These are phyloP conservation scores for Lasioglossum pauxillum DNA, from an alignment of 2,888 invertebrate species.

Conservation along the genomic window DNA sequence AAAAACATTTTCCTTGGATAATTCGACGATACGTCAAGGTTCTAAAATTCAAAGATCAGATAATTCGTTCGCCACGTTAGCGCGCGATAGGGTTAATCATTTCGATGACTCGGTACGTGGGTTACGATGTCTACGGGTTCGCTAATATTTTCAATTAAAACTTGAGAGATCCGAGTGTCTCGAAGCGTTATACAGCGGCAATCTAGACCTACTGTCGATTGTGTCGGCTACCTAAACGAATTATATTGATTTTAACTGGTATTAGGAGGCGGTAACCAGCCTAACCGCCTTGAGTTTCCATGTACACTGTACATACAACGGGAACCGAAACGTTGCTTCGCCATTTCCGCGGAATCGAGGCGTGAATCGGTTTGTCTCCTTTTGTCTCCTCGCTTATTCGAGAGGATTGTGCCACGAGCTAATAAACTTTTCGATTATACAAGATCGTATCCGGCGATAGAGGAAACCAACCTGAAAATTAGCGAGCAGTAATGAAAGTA, in stretches of 20 bases:
- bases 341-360: slow-evolving; percentile 17
- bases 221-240: slow-evolving; percentile 12
- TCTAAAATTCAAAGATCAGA: background rate
- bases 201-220: slow-evolving; percentile 10
- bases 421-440: slow-evolving; percentile 38
- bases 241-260: background rate
- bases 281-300: slow-evolving; percentile 7
- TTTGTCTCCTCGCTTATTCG: slow-evolving; percentile 17
- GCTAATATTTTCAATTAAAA: background rate
- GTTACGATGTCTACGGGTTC: background rate
- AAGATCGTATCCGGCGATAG: slow-evolving; percentile 15
- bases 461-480: slow-evolving; percentile 24
- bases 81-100: background rate
- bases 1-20: background rate
- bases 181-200: background rate
- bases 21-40: background rate
- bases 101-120: background rate
- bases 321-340: slow-evolving; percentile 13
- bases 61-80: background rate
- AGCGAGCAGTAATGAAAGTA: background rate
- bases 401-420: background rate
- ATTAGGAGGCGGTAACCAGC: background rate
- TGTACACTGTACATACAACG: slow-evolving; percentile 23
- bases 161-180: background rate
- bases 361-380: slow-evolving; percentile 46